Conservation (phyloP, 53 echinoderm and acorn worm species). For the Crossaster papposus region DNA sequence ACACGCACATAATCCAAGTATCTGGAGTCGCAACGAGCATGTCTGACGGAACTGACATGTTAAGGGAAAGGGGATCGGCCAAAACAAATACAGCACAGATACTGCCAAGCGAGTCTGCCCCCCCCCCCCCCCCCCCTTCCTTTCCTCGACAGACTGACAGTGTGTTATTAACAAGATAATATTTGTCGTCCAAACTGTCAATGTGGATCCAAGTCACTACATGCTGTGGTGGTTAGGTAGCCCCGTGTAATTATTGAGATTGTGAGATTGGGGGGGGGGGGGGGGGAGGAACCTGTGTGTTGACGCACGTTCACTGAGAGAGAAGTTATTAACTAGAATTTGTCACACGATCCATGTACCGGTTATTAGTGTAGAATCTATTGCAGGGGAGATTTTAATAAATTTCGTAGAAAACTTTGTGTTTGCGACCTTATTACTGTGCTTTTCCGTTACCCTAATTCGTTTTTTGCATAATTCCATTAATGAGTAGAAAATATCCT, state of each 20-base stretch:
- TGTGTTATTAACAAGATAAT: conserved; percentile 32
- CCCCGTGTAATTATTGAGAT: not conserved
- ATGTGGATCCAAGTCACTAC: not conserved
- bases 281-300: not conserved
- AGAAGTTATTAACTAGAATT: conserved; percentile 15
- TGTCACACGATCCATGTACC: not conserved
- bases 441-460: not conserved
- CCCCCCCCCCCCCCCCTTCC: no score
- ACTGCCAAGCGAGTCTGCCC: not conserved
- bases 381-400: no score
- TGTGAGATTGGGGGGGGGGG: not conserved
- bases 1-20: not conserved
- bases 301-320: not conserved
- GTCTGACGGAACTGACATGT: not conserved
- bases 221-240: no score
- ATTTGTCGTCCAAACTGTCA: not conserved
- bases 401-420: no score
- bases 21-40: not conserved
- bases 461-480: not conserved
- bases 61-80: not conserved
- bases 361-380: no score
- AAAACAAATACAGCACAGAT: not conserved
- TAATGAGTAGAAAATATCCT: no score
- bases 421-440: no score
- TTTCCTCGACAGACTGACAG: not conserved